A percentile compares a stretch with the other conserved stretches of the same genome.
These are phyloP conservation scores for Cossypha niveicapilla DNA, from an alignment of 2,797 vertebrate species.

Conservation along the genomic window DNA sequence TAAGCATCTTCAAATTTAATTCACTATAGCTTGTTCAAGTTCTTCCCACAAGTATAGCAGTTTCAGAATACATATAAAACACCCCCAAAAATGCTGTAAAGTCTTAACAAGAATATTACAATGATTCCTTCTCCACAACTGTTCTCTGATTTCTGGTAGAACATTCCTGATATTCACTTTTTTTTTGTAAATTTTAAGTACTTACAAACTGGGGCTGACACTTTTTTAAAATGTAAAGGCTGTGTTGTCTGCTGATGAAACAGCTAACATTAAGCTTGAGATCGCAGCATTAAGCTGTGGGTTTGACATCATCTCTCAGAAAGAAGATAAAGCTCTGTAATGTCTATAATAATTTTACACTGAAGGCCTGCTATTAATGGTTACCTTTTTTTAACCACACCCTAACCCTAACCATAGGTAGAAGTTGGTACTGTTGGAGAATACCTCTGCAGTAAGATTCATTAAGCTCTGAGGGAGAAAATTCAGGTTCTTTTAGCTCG, in stretches of 20 bases:
- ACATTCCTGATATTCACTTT: background rate
- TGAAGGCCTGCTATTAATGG: background rate
- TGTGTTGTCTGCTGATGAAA: background rate
- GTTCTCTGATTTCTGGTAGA: background rate
- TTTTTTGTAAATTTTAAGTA: background rate
- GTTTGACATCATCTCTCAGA: background rate
- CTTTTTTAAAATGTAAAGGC: background rate
- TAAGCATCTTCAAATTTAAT: background rate
- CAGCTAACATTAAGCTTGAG: background rate
- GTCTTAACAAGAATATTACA: background rate
- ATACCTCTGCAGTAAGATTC: background rate
- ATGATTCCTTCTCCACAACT: background rate
- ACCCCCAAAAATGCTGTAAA: accelerated
- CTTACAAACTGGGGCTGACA: background rate
- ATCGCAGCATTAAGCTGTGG: background rate
- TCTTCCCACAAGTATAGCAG: background rate
- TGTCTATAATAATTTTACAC: background rate
- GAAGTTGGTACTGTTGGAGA: background rate
- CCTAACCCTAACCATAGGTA: background rate
- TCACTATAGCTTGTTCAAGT: background rate
- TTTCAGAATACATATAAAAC: background rate
- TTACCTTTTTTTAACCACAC: background rate
- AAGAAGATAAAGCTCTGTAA: background rate
- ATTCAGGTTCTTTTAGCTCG: background rate
- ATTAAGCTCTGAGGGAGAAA: background rate